Conservation (phyloP, 1,140 invertebrate species). For the Aphidius ervi region DNA sequence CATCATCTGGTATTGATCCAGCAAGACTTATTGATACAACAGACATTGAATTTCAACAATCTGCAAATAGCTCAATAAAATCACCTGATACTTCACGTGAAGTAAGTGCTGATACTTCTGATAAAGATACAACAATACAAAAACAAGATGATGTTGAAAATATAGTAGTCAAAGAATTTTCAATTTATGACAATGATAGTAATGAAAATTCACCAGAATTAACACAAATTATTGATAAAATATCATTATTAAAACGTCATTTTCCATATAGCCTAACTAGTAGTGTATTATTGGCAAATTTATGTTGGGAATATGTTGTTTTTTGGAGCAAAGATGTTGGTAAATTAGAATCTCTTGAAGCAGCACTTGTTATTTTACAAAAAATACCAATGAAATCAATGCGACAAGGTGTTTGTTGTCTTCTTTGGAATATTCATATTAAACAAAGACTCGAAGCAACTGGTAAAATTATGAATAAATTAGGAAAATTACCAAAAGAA, state of each 20-base stretch:
- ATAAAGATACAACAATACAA: conserved; percentile 27
- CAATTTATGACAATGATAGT: conserved; percentile 24
- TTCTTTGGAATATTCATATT: conserved; percentile 85
- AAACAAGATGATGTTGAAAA: conserved; percentile 29
- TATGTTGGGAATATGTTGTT: conserved; percentile 85
- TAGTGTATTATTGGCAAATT: conserved; percentile 74
- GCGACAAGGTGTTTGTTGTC: conserved; percentile 70
- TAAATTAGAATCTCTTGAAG: conserved; percentile 61
- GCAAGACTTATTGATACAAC: conserved; percentile 46
- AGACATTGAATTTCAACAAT: conserved; percentile 45
- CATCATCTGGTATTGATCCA: conserved; percentile 65
- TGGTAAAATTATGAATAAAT: conserved; percentile 80
- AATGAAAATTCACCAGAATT: conserved; percentile 33
- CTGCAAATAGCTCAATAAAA: conserved; percentile 30
- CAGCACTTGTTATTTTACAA: conserved; percentile 54
- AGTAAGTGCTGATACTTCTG: conserved; percentile 31
- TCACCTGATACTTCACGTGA: conserved; percentile 28
- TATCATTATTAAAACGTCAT: conserved; percentile 60
- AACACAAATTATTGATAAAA: conserved; percentile 29
- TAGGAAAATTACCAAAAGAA: conserved; percentile 83
- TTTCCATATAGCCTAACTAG: conserved; percentile 83
- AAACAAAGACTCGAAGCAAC: conserved; percentile 69
- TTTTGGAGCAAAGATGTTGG: conserved; percentile 79
- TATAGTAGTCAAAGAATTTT: conserved; percentile 30
- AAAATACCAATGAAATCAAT: conserved; percentile 62